Base-by-base conservation (phyloP, 2,113 vertebrate genomes). In the Crotalus horridus region DNA sequence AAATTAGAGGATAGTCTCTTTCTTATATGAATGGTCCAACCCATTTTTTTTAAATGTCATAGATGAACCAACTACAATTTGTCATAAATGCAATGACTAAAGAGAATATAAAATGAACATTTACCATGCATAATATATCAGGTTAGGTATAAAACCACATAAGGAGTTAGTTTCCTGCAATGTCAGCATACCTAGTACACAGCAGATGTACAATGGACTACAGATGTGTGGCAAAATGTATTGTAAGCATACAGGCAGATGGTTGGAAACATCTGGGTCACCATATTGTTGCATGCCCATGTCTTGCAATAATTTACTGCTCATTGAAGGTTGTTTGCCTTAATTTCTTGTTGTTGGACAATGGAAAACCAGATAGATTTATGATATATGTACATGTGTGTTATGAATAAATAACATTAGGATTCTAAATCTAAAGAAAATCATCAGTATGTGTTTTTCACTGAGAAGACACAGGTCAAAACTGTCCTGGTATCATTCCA, bases 51-150 rank as follows among this genome's bases (percentile, higher is more conserved):
- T 9, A 87, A 53, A 53, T 48, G 90, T 12, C 20, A 64, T 20
- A 91, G 3, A 91, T 43, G 43, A 54, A 9, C 33, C 10, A 53
- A 11, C 54, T 85, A 89, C 46, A 92, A 46, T 86, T 12, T 46
- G 33, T 12, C 1, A 11, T 0, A 13, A 0, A 0, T 61, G 29
- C 0, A 0, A 48, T 59, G 85, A 46, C 8, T 5, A 2, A 0
- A 0, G 51, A 43, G 89, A 55, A 55, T 74, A 55, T 10, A 56
- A 17, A 91, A 29, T 5, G 0, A 0, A 2, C 0, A 6, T 55
- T 29, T 51, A 53, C 20, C 51, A 46, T 69, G 39, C 33, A 6
- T 56, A 89, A 20, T 46, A 24, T 54, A 61, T 23, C 8, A 53
- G 85, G 74, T 43, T n/a, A 5, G 24, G 6, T 15, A 89, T 53